phyloP scores from a whole-genome alignment of 2,888 invertebrate genomes.

The Microctonus hyperodae region DNA sequence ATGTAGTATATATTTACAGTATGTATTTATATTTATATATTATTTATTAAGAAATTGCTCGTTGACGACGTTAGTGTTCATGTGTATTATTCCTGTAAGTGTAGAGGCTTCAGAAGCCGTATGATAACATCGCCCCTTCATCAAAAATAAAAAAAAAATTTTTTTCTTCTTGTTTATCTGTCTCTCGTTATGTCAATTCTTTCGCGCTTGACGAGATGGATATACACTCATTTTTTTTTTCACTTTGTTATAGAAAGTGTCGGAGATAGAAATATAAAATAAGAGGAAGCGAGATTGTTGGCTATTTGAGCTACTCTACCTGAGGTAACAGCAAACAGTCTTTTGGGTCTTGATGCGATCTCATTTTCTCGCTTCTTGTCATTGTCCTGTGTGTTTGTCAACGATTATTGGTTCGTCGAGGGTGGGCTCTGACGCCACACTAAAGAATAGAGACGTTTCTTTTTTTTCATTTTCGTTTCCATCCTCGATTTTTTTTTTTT shows the following conservation, averaged over 20 bases:
- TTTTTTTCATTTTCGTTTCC: too few species aligned
- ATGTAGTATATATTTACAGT: too few species aligned
- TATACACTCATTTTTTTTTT: not conserved
- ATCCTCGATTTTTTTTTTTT: too few species aligned
- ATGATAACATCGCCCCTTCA: constrained; percentile 49
- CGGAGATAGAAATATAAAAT: not conserved
- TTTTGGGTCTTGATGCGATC: constrained; percentile 32
- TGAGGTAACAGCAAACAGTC: constrained; percentile 11
- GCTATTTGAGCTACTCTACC: constrained; percentile 5
- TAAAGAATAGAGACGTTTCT: constrained; percentile 17
- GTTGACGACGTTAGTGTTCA: not conserved
- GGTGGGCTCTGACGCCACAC: constrained; percentile 25
- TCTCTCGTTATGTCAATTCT: constrained; percentile 11
- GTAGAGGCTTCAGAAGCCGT: constrained; percentile 59
- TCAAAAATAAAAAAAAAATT: too few species aligned
- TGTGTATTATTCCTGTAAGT: constrained; percentile 9
- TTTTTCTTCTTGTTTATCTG: constrained; percentile 41
- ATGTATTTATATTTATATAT: too few species aligned
- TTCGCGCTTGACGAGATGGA: not conserved
- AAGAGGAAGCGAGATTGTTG: not conserved
- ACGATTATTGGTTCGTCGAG: constrained; percentile 24
- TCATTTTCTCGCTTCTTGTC: constrained; percentile 28
- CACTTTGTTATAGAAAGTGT: not conserved
- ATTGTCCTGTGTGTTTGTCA: constrained; percentile 25
- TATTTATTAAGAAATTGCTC: not conserved